These are phyloP conservation scores for Adelosebastes latens DNA, from an alignment of 2,797 vertebrate genomes.

Conservation along the genomic window DNA sequence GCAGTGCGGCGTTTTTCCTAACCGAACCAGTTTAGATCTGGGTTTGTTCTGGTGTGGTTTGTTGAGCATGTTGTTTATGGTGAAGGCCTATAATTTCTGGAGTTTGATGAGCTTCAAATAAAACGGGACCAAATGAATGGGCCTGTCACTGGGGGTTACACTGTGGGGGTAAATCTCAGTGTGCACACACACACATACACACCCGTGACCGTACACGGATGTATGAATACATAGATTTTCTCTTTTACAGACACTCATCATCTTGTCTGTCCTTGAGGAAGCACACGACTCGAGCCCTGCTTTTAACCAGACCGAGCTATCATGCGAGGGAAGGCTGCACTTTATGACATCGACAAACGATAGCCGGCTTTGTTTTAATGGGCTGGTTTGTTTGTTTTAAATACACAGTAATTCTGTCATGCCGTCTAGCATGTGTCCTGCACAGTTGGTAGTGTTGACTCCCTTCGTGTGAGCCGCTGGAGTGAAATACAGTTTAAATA, in stretches of 20 bases:
- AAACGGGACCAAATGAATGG: conserved; percentile 82
- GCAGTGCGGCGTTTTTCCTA: conserved; percentile 41
- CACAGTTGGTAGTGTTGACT: conserved; percentile 22
- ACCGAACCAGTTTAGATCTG: conserved; percentile 66
- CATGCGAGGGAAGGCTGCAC: conserved; percentile 43
- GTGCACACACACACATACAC: conserved; percentile 29
- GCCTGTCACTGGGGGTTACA: conserved; percentile 80
- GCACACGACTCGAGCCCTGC: conserved; percentile 41
- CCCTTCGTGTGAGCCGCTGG: not conserved
- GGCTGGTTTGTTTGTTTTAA: conserved; percentile 69
- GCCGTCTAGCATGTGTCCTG: conserved; percentile 32
- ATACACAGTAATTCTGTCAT: conserved; percentile 49
- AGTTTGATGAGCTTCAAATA: conserved; percentile 83
- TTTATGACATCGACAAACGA: conserved; percentile 66
- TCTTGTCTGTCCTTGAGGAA: conserved; percentile 37
- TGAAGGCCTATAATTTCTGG: conserved; percentile 80
- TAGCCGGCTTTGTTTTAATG: conserved; percentile 69
- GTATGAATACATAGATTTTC: conserved; percentile 41
- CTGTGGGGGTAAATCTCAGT: conserved; percentile 66
- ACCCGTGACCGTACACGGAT: conserved; percentile 39
- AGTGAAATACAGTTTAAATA: conserved; percentile 19
- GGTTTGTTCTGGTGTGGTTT: conserved; percentile 85
- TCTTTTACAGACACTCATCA: conserved; percentile 50
- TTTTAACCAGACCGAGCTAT: conserved; percentile 60
- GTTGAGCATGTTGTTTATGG: conserved; percentile 86